Evolutionary conservation across 1,140 invertebrate genomes (phyloP), one percentile per base, ranked within the genome.

Genomic region (Drosophila lowei): DNA sequence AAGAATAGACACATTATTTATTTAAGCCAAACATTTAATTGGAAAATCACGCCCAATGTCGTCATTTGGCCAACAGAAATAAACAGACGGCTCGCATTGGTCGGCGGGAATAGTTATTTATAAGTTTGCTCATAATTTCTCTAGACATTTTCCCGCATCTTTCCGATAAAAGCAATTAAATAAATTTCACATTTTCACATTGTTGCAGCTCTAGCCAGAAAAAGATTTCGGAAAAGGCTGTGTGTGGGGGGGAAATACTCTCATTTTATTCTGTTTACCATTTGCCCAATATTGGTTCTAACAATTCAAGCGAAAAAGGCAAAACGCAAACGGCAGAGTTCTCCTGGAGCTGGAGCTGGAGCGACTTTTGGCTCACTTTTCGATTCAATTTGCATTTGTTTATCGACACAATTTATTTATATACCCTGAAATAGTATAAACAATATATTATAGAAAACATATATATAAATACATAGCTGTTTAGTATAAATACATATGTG

Each of bases 11-110:
- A 56, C 48, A 60, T 74, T 80, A 86, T 85, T 86, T 85, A 85
- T 85, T 86, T 77, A 63, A 73, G 57, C 77, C 78, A 66, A 70
- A 73, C 58, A 79, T 88, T 89, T 88, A 84, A 88, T 88, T 88
- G 84, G 79, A 89, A 88, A 89, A 77, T 80, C 65, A 77, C 68
- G 72, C 59, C 53, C 75, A 89, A 88, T 89, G 84, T 89, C 83
- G 83, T 88, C 83, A 88, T 83, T 65, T 72, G 41, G 71, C 41
- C 49, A 86, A 57, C 77, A 68, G 78, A 86, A 88, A 88, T 88
- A 89, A 76, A 83, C 55, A 67, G 23, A 47, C 13, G 44, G 49
- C 54, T 61, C 52, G 65, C 54, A 56, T 38, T 75, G 59, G 57
- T 59, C 53, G 56, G 58, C 21, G 67, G 43, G 52, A 52, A 52